Evolutionary conservation across 2,797 vertebrate species (phyloP), one percentile per base, ranked within the genome.

Genomic region (Labeo calbasu): DNA sequence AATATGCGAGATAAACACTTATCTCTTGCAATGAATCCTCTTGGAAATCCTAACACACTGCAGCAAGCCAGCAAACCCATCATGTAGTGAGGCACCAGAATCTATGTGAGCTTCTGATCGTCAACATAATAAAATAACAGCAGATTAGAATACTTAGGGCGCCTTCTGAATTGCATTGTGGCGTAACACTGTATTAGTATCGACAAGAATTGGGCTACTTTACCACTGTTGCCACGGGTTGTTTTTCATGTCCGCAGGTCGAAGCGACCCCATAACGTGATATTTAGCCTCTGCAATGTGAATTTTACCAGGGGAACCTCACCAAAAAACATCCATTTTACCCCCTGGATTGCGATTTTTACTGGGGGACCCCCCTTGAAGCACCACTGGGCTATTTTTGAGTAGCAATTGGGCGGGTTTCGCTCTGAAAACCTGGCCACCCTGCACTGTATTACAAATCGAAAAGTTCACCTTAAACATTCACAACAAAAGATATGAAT

Each of bases 1-100:
- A 95, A 95, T 93, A 94, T 92, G 92, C 71, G 86, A 88, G 92
- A 94, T 94, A 94, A 94, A 92, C 93, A 90, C 89, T 90, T 92
- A 92, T 92, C 90, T 93, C 85, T 48, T 89, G 89, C 91, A 90
- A 89, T 91, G 92, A 94, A 94, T 94, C 94, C 91, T 92, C 90
- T 93, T 93, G 93, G 50, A 91, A 91, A 89, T 93, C 92, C 91
- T 93, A 92, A 92, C 91, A 90, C 90, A 79, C 25, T 82, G 25
- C 72, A 28, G 40, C 40, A 77, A 80, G 75, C 61, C 28, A 66
- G 68, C 25, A 79, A 84, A 63, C 53, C 40, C 77, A 87, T 76
- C 61, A 57, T 25, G 63, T 21, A 55, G 19, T 46, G 15, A 17
- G 57, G 32, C 28, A 75, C 23, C 50, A 81, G 28, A 73, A 71